Evolutionary conservation across 2,797 vertebrate species (phyloP).

Genomic region (Margarornis squamiger): DNA sequence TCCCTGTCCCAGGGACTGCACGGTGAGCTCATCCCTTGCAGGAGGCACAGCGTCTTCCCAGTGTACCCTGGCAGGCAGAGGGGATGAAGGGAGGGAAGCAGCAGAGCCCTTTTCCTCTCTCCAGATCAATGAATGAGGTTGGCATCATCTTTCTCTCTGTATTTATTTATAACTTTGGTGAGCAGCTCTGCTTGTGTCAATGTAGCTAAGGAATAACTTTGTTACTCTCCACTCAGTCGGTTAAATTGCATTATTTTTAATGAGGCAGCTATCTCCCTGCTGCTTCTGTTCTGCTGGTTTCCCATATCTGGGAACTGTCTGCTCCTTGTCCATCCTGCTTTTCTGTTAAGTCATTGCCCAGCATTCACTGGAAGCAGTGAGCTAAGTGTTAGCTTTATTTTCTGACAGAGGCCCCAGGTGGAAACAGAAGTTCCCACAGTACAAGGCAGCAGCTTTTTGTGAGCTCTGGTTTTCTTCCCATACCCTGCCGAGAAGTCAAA

Average conservation of each 20-base stretch:
- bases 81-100: not conserved
- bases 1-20: not conserved
- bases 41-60: not conserved
- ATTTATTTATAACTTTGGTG: not conserved
- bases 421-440: not conserved
- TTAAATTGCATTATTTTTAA: slow-evolving; percentile 51
- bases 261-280: not conserved
- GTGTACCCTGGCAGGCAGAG: rapidly evolving
- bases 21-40: rapidly evolving
- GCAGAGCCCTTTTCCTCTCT: not conserved
- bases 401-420: not conserved
- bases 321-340: not conserved
- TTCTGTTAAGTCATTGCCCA: slow-evolving; percentile 7
- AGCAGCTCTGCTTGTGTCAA: not conserved
- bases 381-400: not conserved
- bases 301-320: not conserved
- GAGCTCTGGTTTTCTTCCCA: not conserved
- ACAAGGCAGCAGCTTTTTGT: not conserved
- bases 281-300: slow-evolving; percentile 6
- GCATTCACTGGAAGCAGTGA: not conserved
- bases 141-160: not conserved
- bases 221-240: not conserved
- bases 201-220: not conserved
- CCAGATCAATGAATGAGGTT: not conserved
- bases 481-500: not conserved